phyloP scores from a whole-genome alignment of 2,888 invertebrate species.

The Coecobrya sp. region DNA sequence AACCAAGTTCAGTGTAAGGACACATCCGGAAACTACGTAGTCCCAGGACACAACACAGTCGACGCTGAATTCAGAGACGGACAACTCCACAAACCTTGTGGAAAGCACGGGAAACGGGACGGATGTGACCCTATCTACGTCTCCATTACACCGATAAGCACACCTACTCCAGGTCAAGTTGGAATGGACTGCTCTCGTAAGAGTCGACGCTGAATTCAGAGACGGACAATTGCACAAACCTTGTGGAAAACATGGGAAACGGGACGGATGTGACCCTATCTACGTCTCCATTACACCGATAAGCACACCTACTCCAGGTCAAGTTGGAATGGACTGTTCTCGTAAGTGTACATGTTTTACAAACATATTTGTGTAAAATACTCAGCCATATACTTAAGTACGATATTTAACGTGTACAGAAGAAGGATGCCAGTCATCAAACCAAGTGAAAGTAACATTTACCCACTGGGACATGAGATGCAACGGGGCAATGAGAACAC shows the following conservation, averaged over 20 bases:
- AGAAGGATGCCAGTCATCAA: conserved; percentile 80
- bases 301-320: conserved; percentile 62
- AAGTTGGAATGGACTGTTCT: conserved; percentile 80
- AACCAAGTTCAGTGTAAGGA: conserved; percentile 79
- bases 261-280: conserved; percentile 84
- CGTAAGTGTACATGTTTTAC: conserved; percentile 69
- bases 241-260: conserved; percentile 83
- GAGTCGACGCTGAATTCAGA: conserved; percentile 82
- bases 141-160: conserved; percentile 76
- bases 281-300: conserved; percentile 84
- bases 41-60: conserved; percentile 74
- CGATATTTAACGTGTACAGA: no score
- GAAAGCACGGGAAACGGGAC: conserved; percentile 80
- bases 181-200: conserved; percentile 83
- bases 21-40: conserved; percentile 81
- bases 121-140: conserved; percentile 85
- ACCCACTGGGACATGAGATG: conserved; percentile 86
- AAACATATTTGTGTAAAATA: no score
- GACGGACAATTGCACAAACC: conserved; percentile 77
- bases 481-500: conserved; percentile 76
- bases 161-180: conserved; percentile 72
- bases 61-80: conserved; percentile 82
- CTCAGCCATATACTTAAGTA: no score
- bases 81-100: conserved; percentile 83
- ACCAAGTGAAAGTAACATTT: conserved; percentile 85